Base-by-base conservation (phyloP, 2,888 invertebrate genomes). In the Brachypalpus laphriformis region DNA sequence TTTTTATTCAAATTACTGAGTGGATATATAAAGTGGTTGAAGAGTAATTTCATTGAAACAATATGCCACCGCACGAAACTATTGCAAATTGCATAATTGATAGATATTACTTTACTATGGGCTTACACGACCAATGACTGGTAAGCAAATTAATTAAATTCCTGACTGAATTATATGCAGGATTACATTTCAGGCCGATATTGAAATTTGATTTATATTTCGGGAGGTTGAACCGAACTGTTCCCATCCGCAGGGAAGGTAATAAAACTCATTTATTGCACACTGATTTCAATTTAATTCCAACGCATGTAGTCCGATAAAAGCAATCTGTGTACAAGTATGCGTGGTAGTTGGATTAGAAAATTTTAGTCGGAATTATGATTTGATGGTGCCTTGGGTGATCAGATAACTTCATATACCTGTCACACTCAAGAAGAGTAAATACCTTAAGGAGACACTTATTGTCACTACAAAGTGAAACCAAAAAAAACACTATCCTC, bases 81-180 rank as follows among this genome's bases (percentile, higher is more conserved):
- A 81, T 61, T 51, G 45, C 68, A 81, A 74, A 74, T 66, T 59
- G 34, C 14, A 42, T 61, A 66, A 81, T 74, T 81, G 37, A 47
- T 80, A 59, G 59, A 66, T 59, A 51, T 65, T 68, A 54, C 47
- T 47, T 25, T 45, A 22, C 31, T 59, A 25, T 59, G 66, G 57
- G 54, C 14, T 14, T 25, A 28, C 47, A 80, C 8, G 5, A 57
- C 16, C 56, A 57, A 47, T 25, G 20, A 20, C 34, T 54, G 49
- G 59, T 20, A n/a, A 9, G 25, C 37, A 47, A 65, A 75, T 75
- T 63, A 75, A 81, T 81, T 75, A 74, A 68, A 81, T 74, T 75
- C 75, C 68, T 54, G 54, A 37, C 28, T 61, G 14, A 57, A 65
- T 71, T 16, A 22, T 72, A 28, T 11, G 59, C 4, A 45, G 28